These are phyloP conservation scores for Mus minutoides DNA, from an alignment of 2,797 vertebrate genomes.

Conservation along the genomic window DNA sequence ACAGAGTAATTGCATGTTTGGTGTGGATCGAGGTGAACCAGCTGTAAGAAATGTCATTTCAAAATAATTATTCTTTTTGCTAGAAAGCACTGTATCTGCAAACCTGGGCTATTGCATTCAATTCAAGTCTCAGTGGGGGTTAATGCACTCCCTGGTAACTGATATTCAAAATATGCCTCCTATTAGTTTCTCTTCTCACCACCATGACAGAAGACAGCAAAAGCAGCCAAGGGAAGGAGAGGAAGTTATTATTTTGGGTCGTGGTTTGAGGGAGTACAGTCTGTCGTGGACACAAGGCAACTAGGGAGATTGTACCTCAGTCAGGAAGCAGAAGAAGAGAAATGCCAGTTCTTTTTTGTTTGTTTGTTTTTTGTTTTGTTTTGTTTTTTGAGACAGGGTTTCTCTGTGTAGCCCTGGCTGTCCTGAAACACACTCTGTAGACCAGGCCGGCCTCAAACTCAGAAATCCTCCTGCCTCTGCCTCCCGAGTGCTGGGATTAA, in stretches of 20 bases:
- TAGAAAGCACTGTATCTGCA: not conserved
- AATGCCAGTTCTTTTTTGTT: not conserved
- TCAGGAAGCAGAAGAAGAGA: not conserved
- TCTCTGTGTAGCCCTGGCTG: too few relatives aligned
- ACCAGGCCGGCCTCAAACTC: too few relatives aligned
- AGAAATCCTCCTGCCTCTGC: too few relatives aligned
- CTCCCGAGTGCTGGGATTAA: too few relatives aligned
- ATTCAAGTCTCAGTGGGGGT: not conserved
- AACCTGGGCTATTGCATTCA: not conserved
- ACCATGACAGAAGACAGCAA: not conserved
- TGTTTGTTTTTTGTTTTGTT: too few relatives aligned
- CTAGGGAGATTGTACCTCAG: not conserved
- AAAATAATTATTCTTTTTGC: constrained; percentile 22
- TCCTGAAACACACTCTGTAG: too few relatives aligned
- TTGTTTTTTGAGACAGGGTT: too few relatives aligned
- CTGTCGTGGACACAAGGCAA: too few relatives aligned
- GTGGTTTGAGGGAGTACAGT: not conserved
- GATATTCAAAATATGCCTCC: not conserved
- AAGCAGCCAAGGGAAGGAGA: not conserved
- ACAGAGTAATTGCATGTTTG: constrained; percentile 42
- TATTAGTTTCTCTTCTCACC: not conserved
- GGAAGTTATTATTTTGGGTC: not conserved
- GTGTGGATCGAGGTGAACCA: not conserved
- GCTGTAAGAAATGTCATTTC: constrained; percentile 20
- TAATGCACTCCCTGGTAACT: not conserved